Evolutionary conservation across 2,888 invertebrate species (phyloP), one percentile per base, ranked within the genome.

Genomic region (Resseliella maxima): DNA sequence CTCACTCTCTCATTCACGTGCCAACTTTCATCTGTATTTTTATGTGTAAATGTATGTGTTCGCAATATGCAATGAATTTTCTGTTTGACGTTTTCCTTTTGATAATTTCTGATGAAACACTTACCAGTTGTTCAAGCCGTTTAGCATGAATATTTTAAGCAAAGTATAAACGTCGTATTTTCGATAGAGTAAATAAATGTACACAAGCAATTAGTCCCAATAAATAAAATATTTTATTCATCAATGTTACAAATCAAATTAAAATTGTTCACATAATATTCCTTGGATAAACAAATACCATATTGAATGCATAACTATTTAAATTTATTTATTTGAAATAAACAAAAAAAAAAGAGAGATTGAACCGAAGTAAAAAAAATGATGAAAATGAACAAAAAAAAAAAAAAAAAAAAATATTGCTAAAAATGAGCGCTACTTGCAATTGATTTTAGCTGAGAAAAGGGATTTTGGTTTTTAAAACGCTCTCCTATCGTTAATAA

Each of bases 201-300:
- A 50, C 10, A 50, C 10, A 6, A 50, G 21, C 50, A 18, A 50
- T 59, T 72, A 31, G 72, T 72, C 35, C 72, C 72, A 72, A 31
- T 72, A 72, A 72, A 72, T 72, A 72, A 72, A 72, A 72, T 72
- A 72, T 31, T 72, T 72, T 21, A 21, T 31, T 72, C 72, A 72
- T 72, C 35, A 72, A 72, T 72, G 31, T 72, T 27, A 12, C 72
- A 27, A 72, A 6, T 35, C 72, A 27, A 72, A 72, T 50, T 27
- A 72, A 72, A 72, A 72, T 31, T 0, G 1, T 31, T 31, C 24
- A 15, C 31, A 72, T 72, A 35, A 72, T 31, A 72, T 31, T 31
- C 2, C 15, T 8, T 72, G 1, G 59, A 59, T 2, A 59, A 24
- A 59, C 5, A 59, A 59, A 59, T 8, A 24, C 1, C 59, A 59